phyloP scores from a whole-genome alignment of 2,888 invertebrate genomes.

The Leptopterna dolabrata region DNA sequence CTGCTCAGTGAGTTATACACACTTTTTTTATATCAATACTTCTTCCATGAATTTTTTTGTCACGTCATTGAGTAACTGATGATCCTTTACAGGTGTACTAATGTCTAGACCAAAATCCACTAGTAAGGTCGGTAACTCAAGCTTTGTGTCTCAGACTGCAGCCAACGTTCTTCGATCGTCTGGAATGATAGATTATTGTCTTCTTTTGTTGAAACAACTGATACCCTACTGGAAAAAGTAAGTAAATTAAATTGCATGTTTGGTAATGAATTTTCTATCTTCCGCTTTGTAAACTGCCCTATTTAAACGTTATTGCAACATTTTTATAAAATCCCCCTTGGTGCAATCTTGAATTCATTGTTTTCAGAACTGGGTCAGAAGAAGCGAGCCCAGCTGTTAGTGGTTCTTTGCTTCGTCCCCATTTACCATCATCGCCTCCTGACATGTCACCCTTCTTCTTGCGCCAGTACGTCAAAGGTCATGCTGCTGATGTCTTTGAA shows the following conservation, averaged over 20 bases:
- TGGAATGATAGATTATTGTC: constrained; percentile 79
- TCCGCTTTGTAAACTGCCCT: too few relatives aligned
- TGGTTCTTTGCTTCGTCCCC: constrained; percentile 83
- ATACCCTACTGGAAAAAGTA: constrained; percentile 81
- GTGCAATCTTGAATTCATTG: neutral
- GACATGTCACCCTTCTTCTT: constrained; percentile 97
- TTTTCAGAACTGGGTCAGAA: constrained; percentile 64
- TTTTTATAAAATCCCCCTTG: too few relatives aligned
- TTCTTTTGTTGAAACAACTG: constrained; percentile 77
- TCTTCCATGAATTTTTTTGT: neutral
- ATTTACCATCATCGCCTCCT: constrained; percentile 83
- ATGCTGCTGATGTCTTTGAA: constrained; percentile 92
- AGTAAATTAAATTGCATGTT: too few relatives aligned
- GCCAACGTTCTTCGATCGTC: constrained; percentile 77
- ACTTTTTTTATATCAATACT: neutral
- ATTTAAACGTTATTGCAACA: too few relatives aligned
- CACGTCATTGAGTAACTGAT: neutral
- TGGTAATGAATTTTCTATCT: too few relatives aligned
- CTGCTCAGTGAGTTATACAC: constrained; percentile 77
- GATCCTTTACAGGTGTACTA: constrained; percentile 72
- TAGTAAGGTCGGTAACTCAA: constrained; percentile 68
- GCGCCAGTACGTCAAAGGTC: constrained; percentile 90
- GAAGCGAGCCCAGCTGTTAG: constrained; percentile 69
- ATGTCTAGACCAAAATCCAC: constrained; percentile 80
- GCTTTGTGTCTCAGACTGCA: constrained; percentile 77